Percentiles rank a stretch among this genome's conserved stretches.
Evolutionary conservation across 2,113 vertebrate species (phyloP).

Genomic region (Ctenodactylus gundi): DNA sequence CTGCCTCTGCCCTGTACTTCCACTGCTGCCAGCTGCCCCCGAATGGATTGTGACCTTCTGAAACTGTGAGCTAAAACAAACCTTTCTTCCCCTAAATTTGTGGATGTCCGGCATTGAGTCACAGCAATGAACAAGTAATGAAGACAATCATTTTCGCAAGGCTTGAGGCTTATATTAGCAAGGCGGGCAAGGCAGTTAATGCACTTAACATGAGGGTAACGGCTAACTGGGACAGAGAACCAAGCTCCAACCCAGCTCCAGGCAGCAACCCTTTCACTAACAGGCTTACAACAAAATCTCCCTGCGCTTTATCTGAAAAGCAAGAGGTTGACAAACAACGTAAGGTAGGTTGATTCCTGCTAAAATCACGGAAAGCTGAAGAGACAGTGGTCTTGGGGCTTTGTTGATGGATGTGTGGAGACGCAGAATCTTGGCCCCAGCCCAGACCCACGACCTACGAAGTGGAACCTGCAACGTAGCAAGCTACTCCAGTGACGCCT

Average conservation of each 20-base stretch:
- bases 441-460: not conserved
- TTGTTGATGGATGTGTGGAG: not conserved
- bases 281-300: not conserved
- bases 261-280: not conserved
- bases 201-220: not conserved
- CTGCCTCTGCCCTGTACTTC: too few relatives aligned
- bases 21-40: too few relatives aligned
- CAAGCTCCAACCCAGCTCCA: not conserved
- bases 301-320: constrained; percentile 19
- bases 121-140: too few relatives aligned
- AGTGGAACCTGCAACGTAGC: not conserved
- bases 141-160: not conserved
- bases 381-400: not conserved
- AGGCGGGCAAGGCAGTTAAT: not conserved
- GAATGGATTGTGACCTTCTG: too few relatives aligned
- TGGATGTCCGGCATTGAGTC: too few relatives aligned
- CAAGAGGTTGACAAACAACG: not conserved
- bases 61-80: too few relatives aligned
- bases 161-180: not conserved
- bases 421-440: not conserved
- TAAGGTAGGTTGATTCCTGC: not conserved
- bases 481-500: not conserved
- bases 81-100: too few relatives aligned
- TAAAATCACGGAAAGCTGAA: not conserved
- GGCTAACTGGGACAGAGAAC: not conserved